Evolutionary conservation across 2,113 vertebrate genomes (phyloP), one percentile per base, ranked within the genome.

Genomic region (Acrocephalus arundinaceus): DNA sequence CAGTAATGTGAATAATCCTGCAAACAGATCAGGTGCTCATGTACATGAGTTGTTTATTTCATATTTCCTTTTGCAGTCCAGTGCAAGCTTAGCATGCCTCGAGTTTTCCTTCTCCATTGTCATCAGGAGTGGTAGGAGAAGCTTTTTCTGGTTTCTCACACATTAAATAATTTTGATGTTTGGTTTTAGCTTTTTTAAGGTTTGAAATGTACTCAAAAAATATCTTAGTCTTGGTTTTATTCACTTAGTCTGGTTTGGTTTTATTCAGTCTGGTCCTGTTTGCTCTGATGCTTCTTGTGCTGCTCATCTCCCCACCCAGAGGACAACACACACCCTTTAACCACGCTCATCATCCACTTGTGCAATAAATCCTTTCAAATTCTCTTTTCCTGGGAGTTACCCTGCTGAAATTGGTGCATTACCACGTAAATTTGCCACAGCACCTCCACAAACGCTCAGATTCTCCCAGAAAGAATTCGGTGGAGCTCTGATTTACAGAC

Each of bases 361-460:
- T 70, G n/a, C 74, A 52, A 67, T 31, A 71, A 78, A 66, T 65
- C n/a, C 25, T 57, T 76, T 8, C 22, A 30, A 13, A 1, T 51
- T n/a, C 27, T 35, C 20, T 52, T 68, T 54, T 13, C n/a, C 24
- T 21, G 5, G 51, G 45, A 71, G 52, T 79, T 28, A 3, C 2
- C 18, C 57, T 11, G 0, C 58, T 33, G 24, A 22, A 89, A 39
- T 12, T 9, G 21, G 2, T 77, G 48, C 11, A 2, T 77, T 41
- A 6, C 80, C 18, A 0, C 3, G 10, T 20, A 14, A 49, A 4
- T 6, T 23, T 4, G 17, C 48, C 1, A 0, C 21, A 23, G 21
- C 6, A 21, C 33, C 73, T 58, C 41, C 83, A n/a, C 39, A 52
- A n/a, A 39, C 3, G 1, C 31, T 71, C 13, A 1, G 39, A 30